A percentile compares a stretch with the other conserved stretches of the same genome.
These are phyloP conservation scores for Silurus aristotelis DNA, from an alignment of 2,797 vertebrate species.

Conservation along the genomic window DNA sequence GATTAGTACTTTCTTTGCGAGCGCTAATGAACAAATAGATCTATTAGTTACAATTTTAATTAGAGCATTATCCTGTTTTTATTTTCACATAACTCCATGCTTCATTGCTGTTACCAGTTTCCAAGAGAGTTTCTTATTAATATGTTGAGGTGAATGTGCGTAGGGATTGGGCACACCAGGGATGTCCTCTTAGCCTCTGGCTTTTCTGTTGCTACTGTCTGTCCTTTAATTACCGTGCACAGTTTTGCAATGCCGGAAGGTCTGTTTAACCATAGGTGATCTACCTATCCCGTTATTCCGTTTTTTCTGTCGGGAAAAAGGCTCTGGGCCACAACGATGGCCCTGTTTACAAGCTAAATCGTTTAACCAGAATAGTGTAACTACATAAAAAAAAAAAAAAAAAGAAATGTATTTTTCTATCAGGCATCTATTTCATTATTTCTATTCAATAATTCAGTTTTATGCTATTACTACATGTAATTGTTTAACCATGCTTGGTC, in stretches of 20 bases:
- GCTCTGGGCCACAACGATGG: conserved; percentile 34
- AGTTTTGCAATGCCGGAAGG: conserved; percentile 47
- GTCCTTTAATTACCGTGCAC: conserved; percentile 54
- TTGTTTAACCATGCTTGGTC: neutral
- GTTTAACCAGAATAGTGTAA: conserved; percentile 29
- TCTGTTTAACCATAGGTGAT: conserved; percentile 43
- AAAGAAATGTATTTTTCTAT: neutral
- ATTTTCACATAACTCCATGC: neutral
- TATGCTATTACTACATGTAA: neutral
- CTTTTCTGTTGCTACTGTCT: conserved; percentile 45
- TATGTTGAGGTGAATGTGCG: conserved; percentile 45
- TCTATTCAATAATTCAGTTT: neutral
- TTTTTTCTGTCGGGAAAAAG: conserved; percentile 36
- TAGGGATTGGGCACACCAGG: conserved; percentile 39
- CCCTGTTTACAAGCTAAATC: conserved; percentile 43
- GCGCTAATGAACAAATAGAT: neutral
- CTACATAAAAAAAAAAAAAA: conserved; percentile 3
- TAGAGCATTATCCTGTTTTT: neutral
- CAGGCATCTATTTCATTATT: neutral
- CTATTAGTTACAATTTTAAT: neutral
- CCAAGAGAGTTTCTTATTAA: conserved; percentile 46
- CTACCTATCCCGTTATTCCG: neutral
- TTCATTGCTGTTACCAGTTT: neutral
- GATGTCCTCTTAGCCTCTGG: conserved; percentile 47
- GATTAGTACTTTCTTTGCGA: neutral